These are phyloP conservation scores for Uloborus plumipes DNA, from an alignment of 2,888 invertebrate genomes.

Conservation along the genomic window DNA sequence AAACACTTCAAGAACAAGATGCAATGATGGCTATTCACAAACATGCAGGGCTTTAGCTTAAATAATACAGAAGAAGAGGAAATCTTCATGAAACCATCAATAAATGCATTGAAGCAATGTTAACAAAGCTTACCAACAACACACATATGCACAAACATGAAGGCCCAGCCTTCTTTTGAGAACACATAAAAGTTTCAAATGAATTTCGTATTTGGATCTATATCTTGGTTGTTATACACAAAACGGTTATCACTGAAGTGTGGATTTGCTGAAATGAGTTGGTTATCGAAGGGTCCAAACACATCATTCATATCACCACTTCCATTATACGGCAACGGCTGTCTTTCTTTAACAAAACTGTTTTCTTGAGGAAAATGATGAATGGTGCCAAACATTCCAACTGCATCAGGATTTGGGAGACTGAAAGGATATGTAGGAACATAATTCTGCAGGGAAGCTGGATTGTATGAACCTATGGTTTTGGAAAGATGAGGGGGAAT, in stretches of 20 bases:
- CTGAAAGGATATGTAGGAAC: conserved; percentile 7
- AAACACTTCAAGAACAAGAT: too few species aligned
- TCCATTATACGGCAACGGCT: not conserved
- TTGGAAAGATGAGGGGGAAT: too few species aligned
- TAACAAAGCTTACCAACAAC: not conserved
- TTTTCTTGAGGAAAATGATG: conserved; percentile 17
- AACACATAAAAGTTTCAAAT: conserved; percentile 14
- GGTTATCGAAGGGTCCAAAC: conserved; percentile 23
- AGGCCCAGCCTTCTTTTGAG: conserved; percentile 36
- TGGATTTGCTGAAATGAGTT: conserved; percentile 11
- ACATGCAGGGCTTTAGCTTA: too few species aligned
- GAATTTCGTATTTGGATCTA: conserved; percentile 7
- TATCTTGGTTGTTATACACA: conserved; percentile 11
- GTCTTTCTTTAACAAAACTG: conserved; percentile 4
- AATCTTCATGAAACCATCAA: too few species aligned
- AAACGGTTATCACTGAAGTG: conserved; percentile 19
- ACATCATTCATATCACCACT: conserved; percentile 4
- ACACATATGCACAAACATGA: not conserved
- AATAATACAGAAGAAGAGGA: too few species aligned
- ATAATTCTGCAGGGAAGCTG: not conserved
- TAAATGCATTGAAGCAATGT: too few species aligned
- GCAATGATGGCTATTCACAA: too few species aligned
- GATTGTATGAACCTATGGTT: too few species aligned
- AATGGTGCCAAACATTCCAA: not conserved
- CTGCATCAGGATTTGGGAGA: not conserved